Evolutionary conservation across 2,113 vertebrate genomes (phyloP), one percentile per base, ranked within the genome.

Genomic region (Varanus komodoensis): DNA sequence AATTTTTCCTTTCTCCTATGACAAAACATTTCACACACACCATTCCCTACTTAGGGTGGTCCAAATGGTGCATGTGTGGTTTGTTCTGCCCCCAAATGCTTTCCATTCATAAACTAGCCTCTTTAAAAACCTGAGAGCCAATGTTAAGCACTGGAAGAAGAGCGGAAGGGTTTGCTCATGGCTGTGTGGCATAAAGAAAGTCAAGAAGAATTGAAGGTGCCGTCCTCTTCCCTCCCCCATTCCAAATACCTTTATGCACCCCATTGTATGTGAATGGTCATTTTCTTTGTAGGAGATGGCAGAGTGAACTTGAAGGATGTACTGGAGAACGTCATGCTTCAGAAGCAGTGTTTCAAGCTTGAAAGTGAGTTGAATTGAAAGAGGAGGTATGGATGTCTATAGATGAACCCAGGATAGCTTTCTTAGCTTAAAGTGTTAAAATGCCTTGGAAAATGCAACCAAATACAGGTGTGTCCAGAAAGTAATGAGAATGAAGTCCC

Each of bases 271-370:
- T 89, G 44, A 81, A 23, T 38, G 57, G 50, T 4, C 23, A 88
- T 91, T 92, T 74, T 48, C 80, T 86, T 93, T 93, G 79, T 25
- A 95, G 93, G 83, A 19, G 80, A 92, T 77, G 88, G 77, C 61
- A 91, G 34, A n/a, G 87, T 93, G 50, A 82, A 91, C 78, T 82
- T 93, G 64, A 84, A 91, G 86, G 77, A 91, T 73, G 78, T 89
- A 38, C 34, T 94, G 29, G 9, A 79, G 21, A 79, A 68, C 48
- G 77, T 94, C 57, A 67, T 75, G 87, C 74, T 69, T 25, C 52
- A 80, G 38, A 38, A 50, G 74, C 38, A 32, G 68, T 71, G 79
- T 82, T 50, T 87, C 74, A 48, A 38, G 52, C 34, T 44, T 84
- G 73, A 92, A 91, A 86, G 91, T 94, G 54, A 93, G 95, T 92